phyloP scores from a whole-genome alignment of 2,888 invertebrate species.

The Blera fallax region DNA sequence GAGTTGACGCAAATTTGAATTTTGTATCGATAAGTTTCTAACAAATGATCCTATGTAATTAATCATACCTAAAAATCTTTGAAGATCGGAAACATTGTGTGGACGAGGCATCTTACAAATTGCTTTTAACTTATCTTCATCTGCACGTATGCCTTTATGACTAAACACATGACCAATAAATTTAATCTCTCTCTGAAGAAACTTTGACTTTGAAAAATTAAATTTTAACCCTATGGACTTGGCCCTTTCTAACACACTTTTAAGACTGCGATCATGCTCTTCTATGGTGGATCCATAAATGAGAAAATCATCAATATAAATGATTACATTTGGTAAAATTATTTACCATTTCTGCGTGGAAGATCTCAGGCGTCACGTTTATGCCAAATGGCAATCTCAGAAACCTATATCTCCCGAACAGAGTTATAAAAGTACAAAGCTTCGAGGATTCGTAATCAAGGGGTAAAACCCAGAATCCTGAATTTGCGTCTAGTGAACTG shows the following conservation, averaged over 20 bases:
- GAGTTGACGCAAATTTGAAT: neutral
- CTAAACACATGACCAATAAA: constrained; percentile 44
- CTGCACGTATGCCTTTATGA: constrained; percentile 17
- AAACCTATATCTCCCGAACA: constrained; percentile 43
- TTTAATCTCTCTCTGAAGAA: constrained; percentile 5
- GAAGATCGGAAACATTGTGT: constrained; percentile 10
- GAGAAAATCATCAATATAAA: constrained; percentile 57
- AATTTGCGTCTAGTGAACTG: constrained; percentile 38
- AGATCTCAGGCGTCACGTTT: constrained; percentile 58
- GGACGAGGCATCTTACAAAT: constrained; percentile 41
- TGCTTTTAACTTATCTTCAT: constrained; percentile 36
- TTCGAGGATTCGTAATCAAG: constrained; percentile 31
- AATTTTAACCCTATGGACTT: constrained; percentile 16
- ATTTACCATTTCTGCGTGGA: constrained; percentile 66
- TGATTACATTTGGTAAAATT: constrained; percentile 64
- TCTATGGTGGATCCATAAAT: constrained; percentile 12
- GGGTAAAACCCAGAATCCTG: constrained; percentile 31
- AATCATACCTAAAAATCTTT: constrained; percentile 31
- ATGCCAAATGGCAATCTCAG: constrained; percentile 47
- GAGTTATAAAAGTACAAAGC: constrained; percentile 66
- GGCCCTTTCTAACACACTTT: constrained; percentile 17
- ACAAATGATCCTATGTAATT: constrained; percentile 67
- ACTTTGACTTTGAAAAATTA: constrained; percentile 17
- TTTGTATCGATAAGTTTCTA: constrained; percentile 41
- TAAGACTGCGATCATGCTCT: constrained; percentile 22